These are phyloP conservation scores for Calyptommatus sinebrachiatus DNA, from an alignment of 2,113 vertebrate species.

Conservation along the genomic window DNA sequence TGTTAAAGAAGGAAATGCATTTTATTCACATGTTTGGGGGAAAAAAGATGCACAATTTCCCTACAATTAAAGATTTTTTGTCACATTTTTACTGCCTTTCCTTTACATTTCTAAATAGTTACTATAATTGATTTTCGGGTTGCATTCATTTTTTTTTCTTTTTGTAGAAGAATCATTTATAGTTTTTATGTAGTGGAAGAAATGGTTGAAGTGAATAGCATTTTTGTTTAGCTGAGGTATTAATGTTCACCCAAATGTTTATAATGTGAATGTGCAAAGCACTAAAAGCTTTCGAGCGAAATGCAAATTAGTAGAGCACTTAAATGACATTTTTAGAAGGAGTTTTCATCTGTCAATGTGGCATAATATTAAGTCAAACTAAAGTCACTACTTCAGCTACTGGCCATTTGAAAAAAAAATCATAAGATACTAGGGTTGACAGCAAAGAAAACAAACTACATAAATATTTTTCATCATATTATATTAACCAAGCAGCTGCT, in stretches of 20 bases:
- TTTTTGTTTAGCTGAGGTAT: slow-evolving; percentile 93
- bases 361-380: slow-evolving; percentile 86
- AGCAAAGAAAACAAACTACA: slow-evolving; percentile 86
- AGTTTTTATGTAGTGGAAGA: slow-evolving; percentile 93
- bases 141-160: slow-evolving; percentile 74
- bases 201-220: slow-evolving; percentile 95
- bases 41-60: slow-evolving; percentile 84
- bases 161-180: slow-evolving; percentile 89
- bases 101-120: slow-evolving; percentile 83
- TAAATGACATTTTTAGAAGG: slow-evolving; percentile 84
- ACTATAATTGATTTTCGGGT: slow-evolving; percentile 81
- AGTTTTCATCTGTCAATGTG: slow-evolving; percentile 84
- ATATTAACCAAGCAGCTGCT: slow-evolving; percentile 86
- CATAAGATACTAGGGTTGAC: slow-evolving; percentile 80
- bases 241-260: slow-evolving; percentile 99
- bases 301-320: slow-evolving; percentile 83
- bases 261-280: slow-evolving; percentile 95
- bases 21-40: slow-evolving; percentile 84
- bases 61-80: slow-evolving; percentile 87
- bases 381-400: slow-evolving; percentile 84
- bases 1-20: slow-evolving; percentile 85
- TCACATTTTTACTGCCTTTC: slow-evolving; percentile 83
- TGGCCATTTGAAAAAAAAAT: slow-evolving; percentile 81
- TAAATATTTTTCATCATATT: slow-evolving; percentile 88
- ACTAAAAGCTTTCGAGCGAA: slow-evolving; percentile 86